Evolutionary conservation across 1,140 invertebrate species (phyloP).

Genomic region (Ceratosolen fusciceps): DNA sequence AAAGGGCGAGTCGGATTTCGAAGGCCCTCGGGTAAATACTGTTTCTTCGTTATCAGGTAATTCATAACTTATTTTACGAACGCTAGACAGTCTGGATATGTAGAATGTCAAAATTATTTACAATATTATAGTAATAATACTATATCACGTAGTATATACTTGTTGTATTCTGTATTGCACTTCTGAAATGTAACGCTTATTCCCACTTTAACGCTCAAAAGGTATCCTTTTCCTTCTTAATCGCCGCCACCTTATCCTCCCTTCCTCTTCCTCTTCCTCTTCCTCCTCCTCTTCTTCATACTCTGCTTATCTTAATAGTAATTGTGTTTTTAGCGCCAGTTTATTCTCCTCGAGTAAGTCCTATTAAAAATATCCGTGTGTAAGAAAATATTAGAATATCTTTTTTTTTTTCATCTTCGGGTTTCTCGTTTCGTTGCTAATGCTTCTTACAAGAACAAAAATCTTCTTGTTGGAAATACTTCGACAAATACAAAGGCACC

Average conservation of each 20-base stretch:
- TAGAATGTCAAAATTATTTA: conserved; percentile 35
- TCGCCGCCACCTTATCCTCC: no score
- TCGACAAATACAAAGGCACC: not conserved
- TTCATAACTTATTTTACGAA: conserved; percentile 37
- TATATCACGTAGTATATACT: conserved; percentile 46
- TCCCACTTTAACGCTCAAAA: not conserved
- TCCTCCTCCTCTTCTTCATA: no score
- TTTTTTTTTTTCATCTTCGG: not conserved
- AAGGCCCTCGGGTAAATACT: conserved; percentile 37
- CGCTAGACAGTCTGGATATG: conserved; percentile 29
- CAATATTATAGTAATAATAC: conserved; percentile 47
- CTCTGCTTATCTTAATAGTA: no score
- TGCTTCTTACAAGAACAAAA: not conserved
- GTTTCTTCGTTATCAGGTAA: conserved; percentile 43
- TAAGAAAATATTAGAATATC: not conserved
- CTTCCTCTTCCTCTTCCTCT: no score
- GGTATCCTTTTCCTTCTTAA: not conserved
- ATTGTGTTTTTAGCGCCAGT: not conserved
- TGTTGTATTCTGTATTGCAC: conserved; percentile 48
- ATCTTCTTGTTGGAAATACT: not conserved
- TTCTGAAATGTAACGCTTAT: conserved; percentile 18
- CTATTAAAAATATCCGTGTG: not conserved
- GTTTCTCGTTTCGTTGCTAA: not conserved
- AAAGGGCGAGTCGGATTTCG: conserved; percentile 20
- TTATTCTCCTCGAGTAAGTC: not conserved